These are phyloP conservation scores for Danio tinwini DNA, from an alignment of 2,797 vertebrate genomes.

Conservation along the genomic window DNA sequence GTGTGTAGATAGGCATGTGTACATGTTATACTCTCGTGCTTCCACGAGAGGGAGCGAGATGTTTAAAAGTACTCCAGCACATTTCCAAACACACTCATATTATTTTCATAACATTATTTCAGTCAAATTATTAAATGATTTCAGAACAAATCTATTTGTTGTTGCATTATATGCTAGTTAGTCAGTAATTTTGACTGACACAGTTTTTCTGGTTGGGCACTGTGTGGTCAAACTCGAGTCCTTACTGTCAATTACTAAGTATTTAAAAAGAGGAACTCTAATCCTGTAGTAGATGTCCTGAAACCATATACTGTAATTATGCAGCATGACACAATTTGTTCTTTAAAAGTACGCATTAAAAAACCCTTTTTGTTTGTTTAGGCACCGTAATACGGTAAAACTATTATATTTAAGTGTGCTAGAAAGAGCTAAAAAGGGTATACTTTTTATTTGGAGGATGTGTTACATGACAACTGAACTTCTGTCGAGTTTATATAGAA, in stretches of 20 bases:
- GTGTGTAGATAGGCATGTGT: neutral
- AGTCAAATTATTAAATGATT: neutral
- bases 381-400: no score
- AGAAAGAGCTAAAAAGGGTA: neutral
- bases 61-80: slow-evolving; percentile 12
- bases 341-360: neutral
- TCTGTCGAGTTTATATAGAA: neutral
- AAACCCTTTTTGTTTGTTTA: neutral
- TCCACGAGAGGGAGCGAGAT: slow-evolving; percentile 42
- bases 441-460: neutral
- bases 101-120: neutral
- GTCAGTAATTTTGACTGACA: neutral
- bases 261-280: neutral
- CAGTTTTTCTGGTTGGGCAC: neutral
- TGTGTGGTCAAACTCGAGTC: neutral
- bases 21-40: neutral
- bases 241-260: neutral
- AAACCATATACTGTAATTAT: slow-evolving; percentile 1
- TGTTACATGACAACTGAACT: slow-evolving; percentile 16
- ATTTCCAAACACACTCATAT: neutral
- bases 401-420: neutral
- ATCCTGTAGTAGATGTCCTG: neutral
- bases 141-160: neutral
- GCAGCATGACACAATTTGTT: slow-evolving; percentile 1
- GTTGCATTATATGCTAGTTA: neutral